A percentile compares a stretch with the other conserved stretches of the same genome.
These are phyloP conservation scores for Micromussa lordhowensis DNA, from an alignment of 92 coral and sea anemone species.

Conservation along the genomic window DNA sequence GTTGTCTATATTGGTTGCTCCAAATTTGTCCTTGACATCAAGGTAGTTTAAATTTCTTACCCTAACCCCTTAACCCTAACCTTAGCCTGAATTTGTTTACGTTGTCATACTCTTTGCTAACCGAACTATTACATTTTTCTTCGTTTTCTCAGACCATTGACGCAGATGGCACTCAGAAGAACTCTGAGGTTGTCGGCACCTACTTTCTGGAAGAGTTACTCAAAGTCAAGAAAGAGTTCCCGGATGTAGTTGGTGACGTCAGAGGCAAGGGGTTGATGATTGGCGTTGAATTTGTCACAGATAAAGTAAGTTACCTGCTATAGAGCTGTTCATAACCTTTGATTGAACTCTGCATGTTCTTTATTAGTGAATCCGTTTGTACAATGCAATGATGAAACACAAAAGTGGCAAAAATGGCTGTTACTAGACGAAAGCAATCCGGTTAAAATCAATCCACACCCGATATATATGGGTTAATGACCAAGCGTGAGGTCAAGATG, in stretches of 20 bases:
- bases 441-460: no score
- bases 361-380: not conserved
- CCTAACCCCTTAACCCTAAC: no score
- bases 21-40: not conserved
- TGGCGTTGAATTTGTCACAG: slow-evolving; percentile 91
- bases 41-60: not conserved
- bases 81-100: not conserved
- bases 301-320: slow-evolving; percentile 65
- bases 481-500: no score
- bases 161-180: slow-evolving; percentile 83
- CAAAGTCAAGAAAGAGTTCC: slow-evolving; percentile 81
- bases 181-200: slow-evolving; percentile 79
- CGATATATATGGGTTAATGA: no score
- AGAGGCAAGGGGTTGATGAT: slow-evolving; percentile 98
- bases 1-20: not conserved
- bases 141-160: slow-evolving; percentile 74
- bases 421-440: no score
- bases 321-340: not conserved
- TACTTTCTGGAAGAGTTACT: slow-evolving; percentile 78
- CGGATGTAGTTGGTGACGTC: slow-evolving; percentile 96
- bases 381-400: not conserved
- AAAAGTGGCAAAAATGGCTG: not conserved
- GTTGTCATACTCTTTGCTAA: not conserved
- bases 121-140: no score
- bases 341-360: not conserved